phyloP scores from a whole-genome alignment of 2,888 invertebrate genomes.

The Osmoderma eremita region DNA sequence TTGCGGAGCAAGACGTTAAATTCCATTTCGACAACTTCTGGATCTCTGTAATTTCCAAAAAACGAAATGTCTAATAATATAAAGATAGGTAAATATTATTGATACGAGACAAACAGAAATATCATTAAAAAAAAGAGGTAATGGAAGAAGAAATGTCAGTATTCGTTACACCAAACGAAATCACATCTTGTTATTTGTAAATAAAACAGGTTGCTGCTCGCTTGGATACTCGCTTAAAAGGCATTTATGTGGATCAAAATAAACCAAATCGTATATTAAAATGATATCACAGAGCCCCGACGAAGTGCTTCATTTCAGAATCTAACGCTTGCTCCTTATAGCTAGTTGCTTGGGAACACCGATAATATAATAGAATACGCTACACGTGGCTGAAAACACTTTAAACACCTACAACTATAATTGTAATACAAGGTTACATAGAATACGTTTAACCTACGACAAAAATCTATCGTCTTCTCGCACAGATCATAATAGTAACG shows the following conservation, averaged over 20 bases:
- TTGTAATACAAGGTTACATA: slow-evolving; percentile 20
- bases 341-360: slow-evolving; percentile 58
- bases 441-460: slow-evolving; percentile 22
- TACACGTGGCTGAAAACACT: slow-evolving; percentile 30
- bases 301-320: slow-evolving; percentile 21
- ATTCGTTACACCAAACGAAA: too few species aligned
- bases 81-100: too few species aligned
- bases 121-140: too few species aligned
- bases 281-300: slow-evolving; percentile 9
- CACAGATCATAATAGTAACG: not conserved
- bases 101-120: too few species aligned
- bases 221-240: too few species aligned
- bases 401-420: slow-evolving; percentile 51
- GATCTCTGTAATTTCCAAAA: too few species aligned
- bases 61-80: too few species aligned
- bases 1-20: slow-evolving; percentile 60
- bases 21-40: slow-evolving; percentile 30
- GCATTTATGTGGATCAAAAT: too few species aligned
- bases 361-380: slow-evolving; percentile 40
- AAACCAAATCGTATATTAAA: too few species aligned
- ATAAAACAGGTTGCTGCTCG: too few species aligned
- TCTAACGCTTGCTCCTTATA: slow-evolving; percentile 63
- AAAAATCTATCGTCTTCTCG: not conserved
- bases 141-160: too few species aligned
- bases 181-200: too few species aligned